Percentiles rank a stretch among this genome's conserved stretches.
phyloP scores from a whole-genome alignment of 2,113 vertebrate species.

The Pseudonaja textilis region DNA sequence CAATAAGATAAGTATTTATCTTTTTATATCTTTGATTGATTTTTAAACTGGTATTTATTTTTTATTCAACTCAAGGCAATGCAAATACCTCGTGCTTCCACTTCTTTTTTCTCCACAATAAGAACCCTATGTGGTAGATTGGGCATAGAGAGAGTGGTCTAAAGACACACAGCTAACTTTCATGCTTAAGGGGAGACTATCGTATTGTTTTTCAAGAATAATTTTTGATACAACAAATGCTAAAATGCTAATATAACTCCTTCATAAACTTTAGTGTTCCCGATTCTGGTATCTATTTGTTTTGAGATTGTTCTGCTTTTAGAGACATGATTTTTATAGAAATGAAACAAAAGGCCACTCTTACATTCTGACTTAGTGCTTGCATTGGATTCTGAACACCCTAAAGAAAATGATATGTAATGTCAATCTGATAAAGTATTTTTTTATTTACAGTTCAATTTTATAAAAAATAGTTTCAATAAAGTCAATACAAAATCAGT shows the following conservation, averaged over 20 bases:
- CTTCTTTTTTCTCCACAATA: background rate
- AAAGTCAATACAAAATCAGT: slow-evolving; percentile 74
- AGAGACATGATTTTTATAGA: background rate
- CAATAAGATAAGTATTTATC: background rate
- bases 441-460: slow-evolving; percentile 72
- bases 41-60: background rate
- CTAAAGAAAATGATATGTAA: background rate
- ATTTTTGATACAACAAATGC: background rate
- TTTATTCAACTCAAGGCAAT: background rate
- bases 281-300: background rate
- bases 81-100: background rate
- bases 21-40: background rate
- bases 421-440: slow-evolving; percentile 63
- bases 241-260: background rate
- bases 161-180: background rate
- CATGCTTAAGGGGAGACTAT: background rate
- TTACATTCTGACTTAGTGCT: background rate
- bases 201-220: background rate
- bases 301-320: background rate
- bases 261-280: background rate
- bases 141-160: background rate
- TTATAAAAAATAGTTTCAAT: slow-evolving; percentile 83
- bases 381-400: slow-evolving; percentile 1
- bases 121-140: background rate
- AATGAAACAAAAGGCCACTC: background rate